Conservation (phyloP, 2,797 vertebrate genomes). For the Ciconia nigra region DNA sequence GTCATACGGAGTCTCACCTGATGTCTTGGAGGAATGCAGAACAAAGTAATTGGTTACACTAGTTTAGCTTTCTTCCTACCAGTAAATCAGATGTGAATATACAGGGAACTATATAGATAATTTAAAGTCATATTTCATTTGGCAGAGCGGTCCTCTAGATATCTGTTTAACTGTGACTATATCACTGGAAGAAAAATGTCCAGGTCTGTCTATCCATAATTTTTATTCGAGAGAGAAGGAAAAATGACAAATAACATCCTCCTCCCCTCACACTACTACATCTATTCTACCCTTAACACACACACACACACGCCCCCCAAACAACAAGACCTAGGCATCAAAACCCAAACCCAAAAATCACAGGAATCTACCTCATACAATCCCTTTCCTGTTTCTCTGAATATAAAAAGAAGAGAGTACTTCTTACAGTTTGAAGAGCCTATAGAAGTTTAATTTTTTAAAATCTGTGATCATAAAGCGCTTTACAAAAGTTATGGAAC, state of each 20-base stretch:
- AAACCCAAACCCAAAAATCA: not conserved
- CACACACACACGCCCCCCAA: not conserved
- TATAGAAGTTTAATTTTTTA: not conserved
- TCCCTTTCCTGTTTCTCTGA: not conserved
- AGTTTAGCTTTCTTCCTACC: not conserved
- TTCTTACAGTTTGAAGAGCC: not conserved
- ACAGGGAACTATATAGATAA: not conserved
- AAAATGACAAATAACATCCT: not conserved
- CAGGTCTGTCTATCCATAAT: not conserved
- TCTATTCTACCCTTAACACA: not conserved
- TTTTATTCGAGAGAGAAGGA: not conserved
- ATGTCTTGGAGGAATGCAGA: not conserved
- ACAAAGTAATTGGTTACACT: not conserved
- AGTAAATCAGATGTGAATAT: not conserved
- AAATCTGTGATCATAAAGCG: not conserved
- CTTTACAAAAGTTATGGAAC: not conserved
- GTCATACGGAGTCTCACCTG: not conserved
- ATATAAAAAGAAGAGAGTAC: not conserved
- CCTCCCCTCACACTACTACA: not conserved
- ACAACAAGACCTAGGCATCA: not conserved
- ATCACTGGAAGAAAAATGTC: not conserved
- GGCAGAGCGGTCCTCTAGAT: not conserved
- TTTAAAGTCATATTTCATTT: not conserved
- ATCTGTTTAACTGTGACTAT: accelerated
- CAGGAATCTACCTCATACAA: not conserved